Conservation (phyloP, 1,140 invertebrate species). For the Argopecten irradians region DNA sequence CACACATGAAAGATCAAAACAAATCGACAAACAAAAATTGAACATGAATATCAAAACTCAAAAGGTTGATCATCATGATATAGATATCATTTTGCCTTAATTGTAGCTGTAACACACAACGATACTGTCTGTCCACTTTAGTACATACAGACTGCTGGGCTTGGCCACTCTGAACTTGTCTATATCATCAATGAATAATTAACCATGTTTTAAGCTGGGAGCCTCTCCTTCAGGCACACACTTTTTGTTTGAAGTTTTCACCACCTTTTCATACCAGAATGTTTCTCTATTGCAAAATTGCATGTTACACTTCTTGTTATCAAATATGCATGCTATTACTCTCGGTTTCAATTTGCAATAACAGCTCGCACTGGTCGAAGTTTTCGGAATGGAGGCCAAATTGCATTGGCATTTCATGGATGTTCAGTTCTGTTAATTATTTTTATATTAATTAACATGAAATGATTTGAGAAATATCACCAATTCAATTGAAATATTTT, state of each 20-base stretch:
- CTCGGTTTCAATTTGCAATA: background rate
- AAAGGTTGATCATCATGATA: no score
- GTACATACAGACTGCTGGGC: background rate
- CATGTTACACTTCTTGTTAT: background rate
- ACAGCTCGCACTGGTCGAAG: background rate
- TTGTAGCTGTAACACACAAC: background rate
- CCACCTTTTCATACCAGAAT: background rate
- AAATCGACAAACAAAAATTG: no score
- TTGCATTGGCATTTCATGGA: background rate
- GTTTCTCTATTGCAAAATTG: background rate
- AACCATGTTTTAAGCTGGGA: background rate
- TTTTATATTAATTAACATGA: no score
- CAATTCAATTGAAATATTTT: no score
- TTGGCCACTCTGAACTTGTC: background rate
- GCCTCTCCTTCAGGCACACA: background rate
- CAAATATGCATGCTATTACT: background rate
- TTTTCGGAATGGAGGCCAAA: background rate
- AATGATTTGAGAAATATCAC: no score
- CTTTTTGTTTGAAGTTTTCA: constrained; percentile 11
- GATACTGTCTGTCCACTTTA: background rate
- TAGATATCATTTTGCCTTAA: background rate
- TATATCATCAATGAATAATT: background rate
- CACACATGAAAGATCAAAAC: no score
- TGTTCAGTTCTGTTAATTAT: background rate
- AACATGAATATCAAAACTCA: no score